Percentiles rank a stretch among this genome's conserved stretches.
Evolutionary conservation across 1,140 invertebrate species (phyloP).

Genomic region (Pseudoatta argentina): DNA sequence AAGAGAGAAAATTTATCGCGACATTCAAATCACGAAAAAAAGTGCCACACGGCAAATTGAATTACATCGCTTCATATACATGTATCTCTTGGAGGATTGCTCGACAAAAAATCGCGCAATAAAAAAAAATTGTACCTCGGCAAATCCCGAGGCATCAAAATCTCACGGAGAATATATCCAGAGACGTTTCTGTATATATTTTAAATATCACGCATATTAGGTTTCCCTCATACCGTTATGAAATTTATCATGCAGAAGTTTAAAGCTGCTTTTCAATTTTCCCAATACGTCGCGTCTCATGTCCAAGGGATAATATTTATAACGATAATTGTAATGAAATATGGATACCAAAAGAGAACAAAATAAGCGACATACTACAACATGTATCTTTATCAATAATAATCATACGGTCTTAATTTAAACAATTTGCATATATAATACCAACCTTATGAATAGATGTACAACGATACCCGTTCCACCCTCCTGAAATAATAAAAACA

Average conservation of each 20-base stretch:
- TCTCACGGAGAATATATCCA: background rate
- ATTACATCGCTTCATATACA: constrained; percentile 37
- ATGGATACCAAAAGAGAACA: background rate
- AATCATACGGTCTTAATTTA: constrained; percentile 27
- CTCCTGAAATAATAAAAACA: constrained; percentile 39
- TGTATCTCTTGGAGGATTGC: constrained; percentile 41
- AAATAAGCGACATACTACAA: background rate
- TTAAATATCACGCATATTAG: constrained; percentile 8
- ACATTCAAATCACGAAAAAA: constrained; percentile 55
- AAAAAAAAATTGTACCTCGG: constrained; percentile 2
- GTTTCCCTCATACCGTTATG: background rate
- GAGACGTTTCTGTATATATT: background rate
- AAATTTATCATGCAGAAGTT: constrained; percentile 12
- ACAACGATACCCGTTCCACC: background rate
- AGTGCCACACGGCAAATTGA: constrained; percentile 38
- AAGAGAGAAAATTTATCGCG: constrained; percentile 40
- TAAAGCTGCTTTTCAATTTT: constrained; percentile 10
- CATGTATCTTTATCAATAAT: background rate
- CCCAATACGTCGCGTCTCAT: background rate
- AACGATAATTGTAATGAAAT: background rate
- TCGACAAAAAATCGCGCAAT: constrained; percentile 31
- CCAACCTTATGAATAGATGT: background rate
- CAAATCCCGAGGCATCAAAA: constrained; percentile 38
- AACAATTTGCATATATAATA: background rate
- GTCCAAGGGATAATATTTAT: constrained; percentile 20